These are phyloP conservation scores for Hydropotes inermis DNA, from an alignment of 2,113 vertebrate species.

Conservation along the genomic window DNA sequence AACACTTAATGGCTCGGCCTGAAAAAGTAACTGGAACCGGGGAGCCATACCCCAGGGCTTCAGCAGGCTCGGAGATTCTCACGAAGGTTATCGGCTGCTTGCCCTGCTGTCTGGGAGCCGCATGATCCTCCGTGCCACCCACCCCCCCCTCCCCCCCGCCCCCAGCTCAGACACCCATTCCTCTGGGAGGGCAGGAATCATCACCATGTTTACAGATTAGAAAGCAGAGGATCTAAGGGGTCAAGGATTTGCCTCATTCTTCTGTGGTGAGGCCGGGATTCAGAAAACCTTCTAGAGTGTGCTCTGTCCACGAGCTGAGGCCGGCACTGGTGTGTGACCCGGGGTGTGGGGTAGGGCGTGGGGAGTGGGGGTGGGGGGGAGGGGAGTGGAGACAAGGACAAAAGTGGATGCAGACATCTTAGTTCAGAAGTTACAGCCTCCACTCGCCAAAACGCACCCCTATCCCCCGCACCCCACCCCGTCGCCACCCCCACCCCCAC, in stretches of 20 bases:
- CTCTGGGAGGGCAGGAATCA: neutral
- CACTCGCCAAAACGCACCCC: neutral
- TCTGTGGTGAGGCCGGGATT: neutral
- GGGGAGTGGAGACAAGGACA: neutral
- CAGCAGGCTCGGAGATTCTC: neutral
- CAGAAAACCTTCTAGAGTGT: neutral
- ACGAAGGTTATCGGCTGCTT: neutral
- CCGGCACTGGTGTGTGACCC: neutral
- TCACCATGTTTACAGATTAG: neutral
- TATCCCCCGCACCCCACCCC: too few species aligned
- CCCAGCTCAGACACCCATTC: neutral
- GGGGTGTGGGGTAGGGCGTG: neutral
- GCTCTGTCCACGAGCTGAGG: neutral
- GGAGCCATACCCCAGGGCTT: neutral
- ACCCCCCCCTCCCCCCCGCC: neutral
- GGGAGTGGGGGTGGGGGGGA: neutral
- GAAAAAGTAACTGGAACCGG: neutral
- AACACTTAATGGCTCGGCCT: neutral
- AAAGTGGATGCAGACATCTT: neutral
- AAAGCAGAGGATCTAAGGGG: neutral
- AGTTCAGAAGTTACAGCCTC: neutral
- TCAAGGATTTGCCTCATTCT: neutral
- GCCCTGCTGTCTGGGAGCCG: neutral
- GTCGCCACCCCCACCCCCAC: fast-evolving
- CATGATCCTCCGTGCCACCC: neutral